phyloP scores from a whole-genome alignment of 2,113 vertebrate species.

The Clarias macrocephalus region DNA sequence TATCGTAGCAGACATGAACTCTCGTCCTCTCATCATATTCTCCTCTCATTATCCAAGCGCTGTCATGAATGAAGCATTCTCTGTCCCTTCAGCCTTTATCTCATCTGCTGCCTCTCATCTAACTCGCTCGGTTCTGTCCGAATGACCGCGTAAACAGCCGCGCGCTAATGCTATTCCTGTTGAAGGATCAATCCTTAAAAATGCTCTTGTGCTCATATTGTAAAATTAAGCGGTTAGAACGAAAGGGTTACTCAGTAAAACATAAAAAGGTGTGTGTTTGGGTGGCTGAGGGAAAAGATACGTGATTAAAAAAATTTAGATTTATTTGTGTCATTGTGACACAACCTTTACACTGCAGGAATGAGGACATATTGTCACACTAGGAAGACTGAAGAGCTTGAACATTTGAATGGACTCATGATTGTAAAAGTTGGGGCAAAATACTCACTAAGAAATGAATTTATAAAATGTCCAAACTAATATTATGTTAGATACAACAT shows the following conservation, averaged over 20 bases:
- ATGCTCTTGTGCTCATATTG: conserved; percentile 19
- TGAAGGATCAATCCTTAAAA: conserved; percentile 49
- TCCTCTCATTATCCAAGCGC: conserved; percentile 69
- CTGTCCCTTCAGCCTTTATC: conserved; percentile 66
- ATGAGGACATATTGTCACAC: background rate
- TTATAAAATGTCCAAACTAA: background rate
- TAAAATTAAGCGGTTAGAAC: conserved; percentile 20
- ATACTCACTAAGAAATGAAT: background rate
- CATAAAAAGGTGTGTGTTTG: background rate
- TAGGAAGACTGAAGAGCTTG: background rate
- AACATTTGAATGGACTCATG: background rate
- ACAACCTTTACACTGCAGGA: background rate
- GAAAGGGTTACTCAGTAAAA: background rate
- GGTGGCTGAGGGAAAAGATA: background rate
- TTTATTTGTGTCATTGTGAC: background rate
- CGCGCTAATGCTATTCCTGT: conserved; percentile 3
- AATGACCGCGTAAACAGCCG: conserved; percentile 46
- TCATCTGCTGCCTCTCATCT: conserved; percentile 64
- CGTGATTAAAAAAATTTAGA: background rate
- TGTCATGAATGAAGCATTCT: conserved; percentile 73
- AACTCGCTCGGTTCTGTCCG: conserved; percentile 71
- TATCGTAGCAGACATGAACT: conserved; percentile 68
- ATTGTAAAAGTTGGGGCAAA: background rate
- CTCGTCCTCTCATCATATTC: conserved; percentile 58
- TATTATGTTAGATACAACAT: background rate